Conservation (phyloP, 2,888 invertebrate species). For the Dolichopus griseipennis region DNA sequence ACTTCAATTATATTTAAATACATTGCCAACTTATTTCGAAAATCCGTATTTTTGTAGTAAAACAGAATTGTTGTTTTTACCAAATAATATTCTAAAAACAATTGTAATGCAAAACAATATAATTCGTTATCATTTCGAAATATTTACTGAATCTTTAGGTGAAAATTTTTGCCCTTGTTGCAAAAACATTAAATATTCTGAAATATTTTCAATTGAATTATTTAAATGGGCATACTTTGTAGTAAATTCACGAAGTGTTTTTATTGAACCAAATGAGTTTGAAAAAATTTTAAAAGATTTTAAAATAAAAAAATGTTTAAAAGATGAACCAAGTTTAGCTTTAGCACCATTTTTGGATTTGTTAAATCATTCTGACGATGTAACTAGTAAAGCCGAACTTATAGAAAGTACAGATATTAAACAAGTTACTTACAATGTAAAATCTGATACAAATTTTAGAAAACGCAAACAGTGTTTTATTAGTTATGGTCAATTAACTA, state of each 20-base stretch:
- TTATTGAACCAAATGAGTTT: slow-evolving; percentile 51
- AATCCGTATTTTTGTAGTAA: slow-evolving; percentile 60
- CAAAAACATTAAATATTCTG: slow-evolving; percentile 10
- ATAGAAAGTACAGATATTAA: slow-evolving; percentile 17
- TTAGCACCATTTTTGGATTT: slow-evolving; percentile 83
- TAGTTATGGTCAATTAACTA: slow-evolving; percentile 77
- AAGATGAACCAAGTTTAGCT: slow-evolving; percentile 58
- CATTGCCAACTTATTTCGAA: slow-evolving; percentile 57
- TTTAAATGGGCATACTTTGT: slow-evolving; percentile 76
- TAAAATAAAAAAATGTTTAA: slow-evolving; percentile 39
- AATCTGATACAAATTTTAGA: slow-evolving; percentile 39
- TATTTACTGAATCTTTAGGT: slow-evolving; percentile 23
- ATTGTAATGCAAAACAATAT: slow-evolving; percentile 47
- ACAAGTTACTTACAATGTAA: slow-evolving; percentile 13
- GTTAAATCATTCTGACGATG: slow-evolving; percentile 70
- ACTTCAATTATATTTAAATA: slow-evolving; percentile 58
- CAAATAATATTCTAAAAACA: slow-evolving; percentile 48
- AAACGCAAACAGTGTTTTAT: slow-evolving; percentile 74
- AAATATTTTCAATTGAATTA: slow-evolving; percentile 39
- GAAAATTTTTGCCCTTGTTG: background rate
- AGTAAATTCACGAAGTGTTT: slow-evolving; percentile 79
- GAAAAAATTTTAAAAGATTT: slow-evolving; percentile 35
- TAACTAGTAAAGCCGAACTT: slow-evolving; percentile 48
- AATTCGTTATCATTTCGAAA: slow-evolving; percentile 37
- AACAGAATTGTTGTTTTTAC: slow-evolving; percentile 49